phyloP scores from a whole-genome alignment of 2,797 vertebrate species.

The Pseudomugil tenellus region DNA sequence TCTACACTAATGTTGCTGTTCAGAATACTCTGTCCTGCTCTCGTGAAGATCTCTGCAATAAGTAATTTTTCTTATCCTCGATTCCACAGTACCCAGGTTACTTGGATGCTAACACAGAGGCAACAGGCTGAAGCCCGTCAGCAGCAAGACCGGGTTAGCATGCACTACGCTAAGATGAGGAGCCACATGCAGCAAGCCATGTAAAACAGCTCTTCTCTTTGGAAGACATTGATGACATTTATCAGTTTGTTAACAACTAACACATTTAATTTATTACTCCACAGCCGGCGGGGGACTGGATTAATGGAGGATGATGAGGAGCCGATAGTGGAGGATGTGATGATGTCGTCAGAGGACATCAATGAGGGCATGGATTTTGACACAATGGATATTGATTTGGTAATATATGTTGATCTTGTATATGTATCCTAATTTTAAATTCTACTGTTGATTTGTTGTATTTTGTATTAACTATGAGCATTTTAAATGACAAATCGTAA shows the following conservation, averaged over 20 bases:
- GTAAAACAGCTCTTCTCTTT: slow-evolving; percentile 78
- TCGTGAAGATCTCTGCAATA: not conserved
- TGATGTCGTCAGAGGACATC: slow-evolving; percentile 99
- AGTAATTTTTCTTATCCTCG: slow-evolving; percentile 4
- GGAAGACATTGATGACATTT: not conserved
- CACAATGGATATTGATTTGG: slow-evolving; percentile 98
- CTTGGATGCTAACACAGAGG: slow-evolving; percentile 97
- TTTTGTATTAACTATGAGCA: not conserved
- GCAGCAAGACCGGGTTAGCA: slow-evolving; percentile 91
- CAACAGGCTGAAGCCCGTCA: slow-evolving; percentile 93
- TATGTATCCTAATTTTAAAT: slow-evolving; percentile 2
- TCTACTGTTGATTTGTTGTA: not conserved
- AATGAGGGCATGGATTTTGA: slow-evolving; percentile 98
- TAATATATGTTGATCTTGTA: slow-evolving; percentile 62
- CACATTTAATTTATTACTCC: slow-evolving; percentile 13
- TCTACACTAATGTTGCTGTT: not conserved
- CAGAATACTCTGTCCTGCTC: not conserved
- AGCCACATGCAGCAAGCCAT: slow-evolving; percentile 94
- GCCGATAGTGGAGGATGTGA: slow-evolving; percentile 97
- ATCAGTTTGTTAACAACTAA: not conserved
- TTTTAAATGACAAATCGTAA: not conserved
- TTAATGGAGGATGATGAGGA: slow-evolving; percentile 98
- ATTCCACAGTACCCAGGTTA: slow-evolving; percentile 90
- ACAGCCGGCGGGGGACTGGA: slow-evolving; percentile 92
- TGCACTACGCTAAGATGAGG: slow-evolving; percentile 96